Evolutionary conservation across 2,888 invertebrate genomes (phyloP).

Genomic region (Hololepta plana): DNA sequence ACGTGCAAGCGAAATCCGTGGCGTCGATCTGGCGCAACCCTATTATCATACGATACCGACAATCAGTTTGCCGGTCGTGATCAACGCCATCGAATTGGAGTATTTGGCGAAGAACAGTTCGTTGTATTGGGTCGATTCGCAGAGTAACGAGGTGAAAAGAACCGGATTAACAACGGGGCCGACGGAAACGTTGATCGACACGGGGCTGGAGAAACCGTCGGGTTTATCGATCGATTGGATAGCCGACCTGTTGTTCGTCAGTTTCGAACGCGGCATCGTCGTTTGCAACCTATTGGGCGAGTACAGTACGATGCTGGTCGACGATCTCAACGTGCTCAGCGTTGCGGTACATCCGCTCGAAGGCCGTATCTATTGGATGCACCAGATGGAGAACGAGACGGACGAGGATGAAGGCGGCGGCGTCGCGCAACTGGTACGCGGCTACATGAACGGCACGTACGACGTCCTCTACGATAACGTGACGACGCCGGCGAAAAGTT

Average conservation of each 20-base stretch:
- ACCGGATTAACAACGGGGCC: conserved; percentile 48
- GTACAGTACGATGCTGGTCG: conserved; percentile 31
- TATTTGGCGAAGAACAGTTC: conserved; percentile 44
- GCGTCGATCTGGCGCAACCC: conserved; percentile 60
- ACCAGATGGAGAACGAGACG: too few relatives aligned
- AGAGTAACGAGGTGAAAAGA: conserved; percentile 55
- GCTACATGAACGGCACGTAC: too few relatives aligned
- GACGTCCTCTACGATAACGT: too few relatives aligned
- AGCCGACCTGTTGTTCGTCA: conserved; percentile 54
- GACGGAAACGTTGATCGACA: conserved; percentile 55
- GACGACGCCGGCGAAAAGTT: too few relatives aligned
- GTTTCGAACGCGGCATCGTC: conserved; percentile 42
- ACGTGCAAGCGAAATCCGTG: conserved; percentile 59
- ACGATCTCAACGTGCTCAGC: conserved; percentile 36
- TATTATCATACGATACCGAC: conserved; percentile 67
- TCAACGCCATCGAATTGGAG: conserved; percentile 52
- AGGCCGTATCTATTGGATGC: conserved; percentile 37
- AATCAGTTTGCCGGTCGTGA: conserved; percentile 50
- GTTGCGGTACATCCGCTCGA: conserved; percentile 51
- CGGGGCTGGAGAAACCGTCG: conserved; percentile 40
- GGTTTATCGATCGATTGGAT: conserved; percentile 76
- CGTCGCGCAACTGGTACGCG: too few relatives aligned
- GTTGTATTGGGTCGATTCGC: conserved; percentile 64
- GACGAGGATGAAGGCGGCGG: too few relatives aligned
- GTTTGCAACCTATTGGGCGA: conserved; percentile 57